Conservation (phyloP, 2,888 invertebrate genomes). For the Rutpela maculata region DNA sequence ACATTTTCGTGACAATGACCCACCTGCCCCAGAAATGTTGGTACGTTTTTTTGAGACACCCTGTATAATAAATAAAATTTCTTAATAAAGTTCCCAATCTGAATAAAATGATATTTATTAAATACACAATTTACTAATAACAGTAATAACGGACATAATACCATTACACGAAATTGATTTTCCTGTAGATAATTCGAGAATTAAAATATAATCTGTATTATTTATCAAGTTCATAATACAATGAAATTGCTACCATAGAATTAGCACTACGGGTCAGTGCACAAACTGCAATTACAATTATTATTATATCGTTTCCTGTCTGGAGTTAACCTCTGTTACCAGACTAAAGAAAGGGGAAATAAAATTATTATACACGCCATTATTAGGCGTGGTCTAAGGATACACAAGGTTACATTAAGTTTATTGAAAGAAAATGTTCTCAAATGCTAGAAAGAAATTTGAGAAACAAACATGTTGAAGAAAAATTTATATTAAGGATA, state of each 20-base stretch:
- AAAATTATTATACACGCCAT: background rate
- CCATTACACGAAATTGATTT: background rate
- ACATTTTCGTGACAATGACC: no score
- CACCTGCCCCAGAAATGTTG: no score
- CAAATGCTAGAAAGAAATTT: no score
- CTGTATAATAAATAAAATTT: no score
- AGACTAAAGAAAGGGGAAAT: conserved; percentile 12
- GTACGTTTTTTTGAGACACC: no score
- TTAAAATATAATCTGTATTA: background rate
- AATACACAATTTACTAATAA: no score
- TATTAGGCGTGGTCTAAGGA: background rate
- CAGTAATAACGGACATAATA: no score
- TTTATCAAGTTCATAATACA: background rate
- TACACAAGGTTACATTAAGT: background rate
- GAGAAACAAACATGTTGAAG: no score
- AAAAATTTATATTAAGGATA: no score
- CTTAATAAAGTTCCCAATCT: no score
- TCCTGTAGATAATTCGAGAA: background rate
- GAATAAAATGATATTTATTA: no score
- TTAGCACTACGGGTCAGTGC: conserved; percentile 18
- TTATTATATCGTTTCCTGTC: conserved; percentile 21
- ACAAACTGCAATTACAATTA: conserved; percentile 5
- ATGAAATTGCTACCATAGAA: conserved; percentile 11
- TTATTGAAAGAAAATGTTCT: no score
- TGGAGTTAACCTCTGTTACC: background rate